These are phyloP conservation scores for Perca flavescens DNA, from an alignment of 2,113 vertebrate species.

Conservation along the genomic window DNA sequence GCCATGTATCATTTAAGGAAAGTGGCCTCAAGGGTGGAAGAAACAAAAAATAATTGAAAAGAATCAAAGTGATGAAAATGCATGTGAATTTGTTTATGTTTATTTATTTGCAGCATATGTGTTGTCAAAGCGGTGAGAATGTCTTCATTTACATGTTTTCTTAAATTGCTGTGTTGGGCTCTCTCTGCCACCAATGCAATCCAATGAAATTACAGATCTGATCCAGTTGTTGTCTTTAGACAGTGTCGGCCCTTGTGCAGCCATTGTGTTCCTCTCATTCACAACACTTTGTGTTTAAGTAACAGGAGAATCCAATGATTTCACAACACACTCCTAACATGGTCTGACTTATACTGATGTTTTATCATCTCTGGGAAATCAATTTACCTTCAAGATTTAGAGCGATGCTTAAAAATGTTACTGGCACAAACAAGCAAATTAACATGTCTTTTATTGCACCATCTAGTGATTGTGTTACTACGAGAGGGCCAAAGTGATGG, in stretches of 20 bases:
- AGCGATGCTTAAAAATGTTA: conserved; percentile 45
- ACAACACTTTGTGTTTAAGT: not conserved
- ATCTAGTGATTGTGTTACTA: conserved; percentile 76
- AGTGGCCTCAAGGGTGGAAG: too few species aligned
- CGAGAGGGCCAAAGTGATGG: conserved; percentile 43
- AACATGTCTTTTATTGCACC: conserved; percentile 74
- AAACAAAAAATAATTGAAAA: too few species aligned
- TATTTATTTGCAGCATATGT: not conserved
- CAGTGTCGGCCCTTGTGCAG: not conserved
- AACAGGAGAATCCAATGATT: conserved; percentile 4
- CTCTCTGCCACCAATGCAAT: not conserved
- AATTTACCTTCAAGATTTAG: conserved; percentile 68
- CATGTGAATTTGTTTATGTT: not conserved
- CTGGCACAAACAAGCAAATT: conserved; percentile 57
- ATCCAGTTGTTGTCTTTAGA: not conserved
- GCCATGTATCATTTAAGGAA: not conserved
- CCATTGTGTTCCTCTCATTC: not conserved
- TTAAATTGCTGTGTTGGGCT: not conserved
- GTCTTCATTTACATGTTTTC: not conserved
- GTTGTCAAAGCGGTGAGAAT: not conserved
- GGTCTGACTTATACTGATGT: conserved; percentile 15
- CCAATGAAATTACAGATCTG: not conserved
- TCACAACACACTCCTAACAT: not conserved
- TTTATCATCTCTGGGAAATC: conserved; percentile 47
- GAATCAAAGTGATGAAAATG: too few species aligned